Evolutionary conservation across 1,140 invertebrate species (phyloP).

Genomic region (Platyura marginata): DNA sequence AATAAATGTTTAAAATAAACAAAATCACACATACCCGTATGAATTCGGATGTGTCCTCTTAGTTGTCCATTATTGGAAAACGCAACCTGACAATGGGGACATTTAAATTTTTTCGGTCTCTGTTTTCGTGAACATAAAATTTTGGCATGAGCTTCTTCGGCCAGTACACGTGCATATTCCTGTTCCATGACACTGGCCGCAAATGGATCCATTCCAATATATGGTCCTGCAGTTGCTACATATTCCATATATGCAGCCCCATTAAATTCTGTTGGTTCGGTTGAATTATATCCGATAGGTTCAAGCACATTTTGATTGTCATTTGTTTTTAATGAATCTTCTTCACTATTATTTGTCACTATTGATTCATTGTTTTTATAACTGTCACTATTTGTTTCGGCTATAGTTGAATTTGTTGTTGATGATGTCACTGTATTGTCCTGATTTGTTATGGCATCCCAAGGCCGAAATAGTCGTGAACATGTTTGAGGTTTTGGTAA

Average conservation of each 20-base stretch:
- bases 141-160: constrained; percentile 43
- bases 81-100: constrained; percentile 70
- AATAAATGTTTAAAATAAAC: constrained; percentile 2
- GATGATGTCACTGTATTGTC: not conserved
- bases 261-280: constrained; percentile 6
- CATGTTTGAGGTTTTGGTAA: constrained; percentile 25
- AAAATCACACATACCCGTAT: constrained; percentile 47
- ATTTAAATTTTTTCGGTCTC: constrained; percentile 74
- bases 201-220: constrained; percentile 16
- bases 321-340: not conserved
- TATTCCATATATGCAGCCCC: not conserved
- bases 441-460: constrained; percentile 12
- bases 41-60: constrained; percentile 77
- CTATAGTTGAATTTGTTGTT: not conserved
- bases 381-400: not conserved
- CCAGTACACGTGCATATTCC: constrained; percentile 41
- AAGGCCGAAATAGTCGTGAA: constrained; percentile 23
- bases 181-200: constrained; percentile 30
- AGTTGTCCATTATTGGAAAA: constrained; percentile 89
- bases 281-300: not conserved
- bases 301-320: not conserved
- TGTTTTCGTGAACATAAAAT: constrained; percentile 46
- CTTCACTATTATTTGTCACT: not conserved
- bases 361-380: not conserved
- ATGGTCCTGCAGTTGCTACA: not conserved